Conservation (phyloP, 64 coral and sea anemone genomes). For the Porites australiensis region DNA sequence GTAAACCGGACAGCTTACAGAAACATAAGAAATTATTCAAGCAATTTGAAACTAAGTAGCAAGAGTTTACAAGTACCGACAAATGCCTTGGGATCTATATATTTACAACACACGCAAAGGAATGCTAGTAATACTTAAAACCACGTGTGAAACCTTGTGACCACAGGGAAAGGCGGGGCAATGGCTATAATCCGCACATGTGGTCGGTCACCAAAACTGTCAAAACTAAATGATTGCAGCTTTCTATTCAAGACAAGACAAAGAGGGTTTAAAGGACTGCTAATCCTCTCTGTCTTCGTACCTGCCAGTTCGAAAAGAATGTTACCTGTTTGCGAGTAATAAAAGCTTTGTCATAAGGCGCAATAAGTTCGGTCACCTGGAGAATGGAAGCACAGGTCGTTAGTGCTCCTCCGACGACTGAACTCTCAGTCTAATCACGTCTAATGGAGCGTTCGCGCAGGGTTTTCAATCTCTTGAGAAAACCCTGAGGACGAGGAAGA, state of each 20-base stretch:
- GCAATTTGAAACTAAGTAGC: neutral
- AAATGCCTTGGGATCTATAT: too few relatives aligned
- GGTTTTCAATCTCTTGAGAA: too few relatives aligned
- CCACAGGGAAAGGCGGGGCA: neutral
- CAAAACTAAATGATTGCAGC: neutral
- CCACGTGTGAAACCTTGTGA: conserved; percentile 29
- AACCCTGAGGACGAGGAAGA: too few relatives aligned
- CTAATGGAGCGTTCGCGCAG: too few relatives aligned
- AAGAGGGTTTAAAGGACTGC: neutral
- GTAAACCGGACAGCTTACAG: neutral
- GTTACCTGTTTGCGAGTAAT: too few relatives aligned
- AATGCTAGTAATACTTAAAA: conserved; percentile 10
- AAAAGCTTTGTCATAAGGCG: too few relatives aligned
- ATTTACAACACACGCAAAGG: neutral
- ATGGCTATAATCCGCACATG: neutral
- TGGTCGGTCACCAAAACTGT: neutral
- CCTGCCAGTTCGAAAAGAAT: neutral
- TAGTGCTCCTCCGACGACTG: too few relatives aligned
- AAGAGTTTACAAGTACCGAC: neutral
- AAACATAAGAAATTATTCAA: neutral
- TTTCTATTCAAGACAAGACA: neutral
- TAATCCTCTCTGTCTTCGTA: neutral
- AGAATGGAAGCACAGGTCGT: too few relatives aligned
- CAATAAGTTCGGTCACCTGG: too few relatives aligned
- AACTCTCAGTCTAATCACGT: too few relatives aligned